Conservation (phyloP, 2,797 vertebrate genomes). For the Pogoniulus pusillus region DNA sequence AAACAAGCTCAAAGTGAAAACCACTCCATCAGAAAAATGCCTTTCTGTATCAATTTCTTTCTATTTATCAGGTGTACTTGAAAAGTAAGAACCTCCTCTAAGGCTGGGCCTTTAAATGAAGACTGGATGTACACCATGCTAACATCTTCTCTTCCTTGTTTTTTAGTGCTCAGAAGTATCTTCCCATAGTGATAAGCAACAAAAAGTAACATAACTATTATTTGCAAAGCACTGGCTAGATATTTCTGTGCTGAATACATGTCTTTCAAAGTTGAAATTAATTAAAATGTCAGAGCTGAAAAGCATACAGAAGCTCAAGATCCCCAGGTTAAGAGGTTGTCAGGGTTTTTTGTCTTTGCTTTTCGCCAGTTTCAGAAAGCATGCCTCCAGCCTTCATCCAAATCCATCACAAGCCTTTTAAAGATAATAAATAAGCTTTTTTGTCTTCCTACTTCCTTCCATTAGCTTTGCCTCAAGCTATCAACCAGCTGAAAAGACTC, state of each 20-base stretch:
- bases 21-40: neutral
- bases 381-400: neutral
- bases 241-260: neutral
- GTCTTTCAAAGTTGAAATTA: neutral
- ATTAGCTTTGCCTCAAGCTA: conserved; percentile 50
- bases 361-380: neutral
- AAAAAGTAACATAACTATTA: neutral
- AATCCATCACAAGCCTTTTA: neutral
- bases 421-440: conserved; percentile 40
- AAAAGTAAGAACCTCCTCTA: neutral
- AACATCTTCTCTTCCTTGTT: neutral
- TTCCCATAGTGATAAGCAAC: neutral
- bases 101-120: neutral
- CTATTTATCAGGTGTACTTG: neutral
- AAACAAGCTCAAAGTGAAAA: neutral
- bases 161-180: neutral
- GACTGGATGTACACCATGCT: accelerated
- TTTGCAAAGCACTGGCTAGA: neutral
- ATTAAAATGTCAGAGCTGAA: neutral
- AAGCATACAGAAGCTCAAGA: neutral
- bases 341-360: neutral
- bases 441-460: conserved; percentile 26
- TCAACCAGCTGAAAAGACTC: conserved; percentile 31
- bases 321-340: neutral
- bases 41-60: neutral